These are phyloP conservation scores for Strigamia maritima DNA, from an alignment of 2,888 invertebrate genomes.

Conservation along the genomic window DNA sequence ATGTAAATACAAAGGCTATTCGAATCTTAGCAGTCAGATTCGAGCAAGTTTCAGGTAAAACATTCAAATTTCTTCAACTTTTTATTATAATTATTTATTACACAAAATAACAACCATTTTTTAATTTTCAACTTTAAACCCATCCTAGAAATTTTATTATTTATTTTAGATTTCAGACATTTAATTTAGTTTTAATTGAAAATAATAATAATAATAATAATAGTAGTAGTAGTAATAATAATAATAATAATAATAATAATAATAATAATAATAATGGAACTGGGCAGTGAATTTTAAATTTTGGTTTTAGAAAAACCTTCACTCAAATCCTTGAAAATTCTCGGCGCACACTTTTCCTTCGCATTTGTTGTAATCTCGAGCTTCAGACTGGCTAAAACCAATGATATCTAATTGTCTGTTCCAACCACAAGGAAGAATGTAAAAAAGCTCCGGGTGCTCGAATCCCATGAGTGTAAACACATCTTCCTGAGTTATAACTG, in stretches of 20 bases:
- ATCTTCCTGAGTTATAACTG: conserved; percentile 79
- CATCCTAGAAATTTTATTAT: not conserved
- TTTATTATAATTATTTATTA: not conserved
- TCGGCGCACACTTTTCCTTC: conserved; percentile 33
- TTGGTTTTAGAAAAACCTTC: not conserved
- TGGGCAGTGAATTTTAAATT: not conserved
- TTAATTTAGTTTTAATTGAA: not conserved
- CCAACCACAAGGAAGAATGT: conserved; percentile 72
- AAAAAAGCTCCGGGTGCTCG: conserved; percentile 68
- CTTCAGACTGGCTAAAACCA: conserved; percentile 3
- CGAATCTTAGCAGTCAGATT: conserved; percentile 93
- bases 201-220: not conserved
- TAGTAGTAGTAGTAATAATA: too few species aligned
- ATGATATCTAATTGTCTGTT: conserved; percentile 65
- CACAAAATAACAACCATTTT: not conserved
- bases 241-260: too few species aligned
- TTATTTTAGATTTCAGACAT: not conserved
- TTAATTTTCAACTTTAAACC: not conserved
- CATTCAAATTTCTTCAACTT: not conserved
- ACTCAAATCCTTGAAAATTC: not conserved
- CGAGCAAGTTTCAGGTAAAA: conserved; percentile 78
- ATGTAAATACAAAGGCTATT: conserved; percentile 91
- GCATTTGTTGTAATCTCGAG: conserved; percentile 35
- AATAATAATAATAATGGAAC: not conserved
- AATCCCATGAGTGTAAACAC: conserved; percentile 69